Percentiles rank a stretch among this genome's conserved stretches.
phyloP scores from a whole-genome alignment of 2,888 invertebrate species.

The Agrochola litura region DNA sequence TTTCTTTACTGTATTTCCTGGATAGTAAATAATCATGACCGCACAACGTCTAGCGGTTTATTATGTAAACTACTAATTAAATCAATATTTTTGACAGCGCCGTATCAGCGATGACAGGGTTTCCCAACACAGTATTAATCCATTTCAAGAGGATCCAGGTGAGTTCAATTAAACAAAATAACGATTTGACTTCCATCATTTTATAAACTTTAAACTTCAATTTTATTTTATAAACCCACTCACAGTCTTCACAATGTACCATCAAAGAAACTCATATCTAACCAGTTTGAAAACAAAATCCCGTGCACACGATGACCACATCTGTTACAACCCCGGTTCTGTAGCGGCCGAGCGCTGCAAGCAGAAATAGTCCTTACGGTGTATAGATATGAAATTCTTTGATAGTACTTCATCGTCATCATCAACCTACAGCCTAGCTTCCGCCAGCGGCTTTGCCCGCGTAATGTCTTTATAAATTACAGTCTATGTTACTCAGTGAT shows the following conservation, averaged over 20 bases:
- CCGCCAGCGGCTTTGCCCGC: too few relatives aligned
- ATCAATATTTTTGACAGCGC: conserved; percentile 67
- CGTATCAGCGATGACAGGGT: conserved; percentile 79
- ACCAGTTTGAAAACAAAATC: too few relatives aligned
- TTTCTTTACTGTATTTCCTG: background rate
- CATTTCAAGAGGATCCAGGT: conserved; percentile 80
- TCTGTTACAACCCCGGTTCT: too few relatives aligned
- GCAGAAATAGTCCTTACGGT: too few relatives aligned
- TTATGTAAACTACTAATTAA: background rate
- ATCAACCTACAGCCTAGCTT: background rate
- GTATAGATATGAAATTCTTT: too few relatives aligned
- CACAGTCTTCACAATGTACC: background rate
- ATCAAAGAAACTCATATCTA: too few relatives aligned
- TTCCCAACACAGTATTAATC: conserved; percentile 75
- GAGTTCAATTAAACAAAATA: conserved; percentile 24
- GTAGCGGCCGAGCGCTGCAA: too few relatives aligned
- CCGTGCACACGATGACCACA: too few relatives aligned
- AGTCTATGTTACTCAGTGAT: too few relatives aligned
- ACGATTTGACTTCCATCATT: background rate
- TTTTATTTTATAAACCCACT: background rate
- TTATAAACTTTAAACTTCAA: too few relatives aligned
- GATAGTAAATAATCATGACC: background rate
- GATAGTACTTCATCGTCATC: too few relatives aligned
- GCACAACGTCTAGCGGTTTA: background rate
- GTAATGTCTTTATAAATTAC: too few relatives aligned